phyloP scores from a whole-genome alignment of 2,113 vertebrate genomes.

The Pelusios castaneus region DNA sequence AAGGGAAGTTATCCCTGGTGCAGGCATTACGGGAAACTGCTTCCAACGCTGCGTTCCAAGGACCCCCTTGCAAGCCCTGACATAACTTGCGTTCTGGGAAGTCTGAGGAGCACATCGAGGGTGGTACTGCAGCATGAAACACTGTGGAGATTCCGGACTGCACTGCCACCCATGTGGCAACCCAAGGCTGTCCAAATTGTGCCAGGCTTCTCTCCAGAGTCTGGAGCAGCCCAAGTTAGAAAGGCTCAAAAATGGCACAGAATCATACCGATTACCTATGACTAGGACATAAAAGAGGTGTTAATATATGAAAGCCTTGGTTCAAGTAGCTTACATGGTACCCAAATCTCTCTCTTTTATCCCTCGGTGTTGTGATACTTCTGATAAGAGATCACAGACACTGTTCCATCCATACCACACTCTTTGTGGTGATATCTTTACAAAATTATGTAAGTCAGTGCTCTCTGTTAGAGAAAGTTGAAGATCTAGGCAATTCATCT shows the following conservation, averaged over 20 bases:
- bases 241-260: background rate
- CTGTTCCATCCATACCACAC: background rate
- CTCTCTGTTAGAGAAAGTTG: background rate
- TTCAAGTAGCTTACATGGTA: background rate
- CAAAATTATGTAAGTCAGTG: background rate
- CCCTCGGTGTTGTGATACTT: background rate
- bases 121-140: background rate
- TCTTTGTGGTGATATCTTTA: background rate
- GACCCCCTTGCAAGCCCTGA: background rate
- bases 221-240: background rate
- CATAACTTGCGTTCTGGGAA: background rate
- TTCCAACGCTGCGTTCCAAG: too few species aligned
- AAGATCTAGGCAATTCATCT: background rate
- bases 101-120: too few species aligned
- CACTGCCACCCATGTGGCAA: background rate
- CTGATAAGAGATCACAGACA: too few species aligned
- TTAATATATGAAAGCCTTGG: background rate
- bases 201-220: background rate
- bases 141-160: background rate
- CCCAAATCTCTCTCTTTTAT: background rate
- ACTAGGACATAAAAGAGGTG: background rate
- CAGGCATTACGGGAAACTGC: background rate
- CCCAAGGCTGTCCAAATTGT: background rate
- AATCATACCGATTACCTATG: background rate
- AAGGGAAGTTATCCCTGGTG: background rate